phyloP scores from a whole-genome alignment of 2,888 invertebrate species.

The Sesamia inferens region DNA sequence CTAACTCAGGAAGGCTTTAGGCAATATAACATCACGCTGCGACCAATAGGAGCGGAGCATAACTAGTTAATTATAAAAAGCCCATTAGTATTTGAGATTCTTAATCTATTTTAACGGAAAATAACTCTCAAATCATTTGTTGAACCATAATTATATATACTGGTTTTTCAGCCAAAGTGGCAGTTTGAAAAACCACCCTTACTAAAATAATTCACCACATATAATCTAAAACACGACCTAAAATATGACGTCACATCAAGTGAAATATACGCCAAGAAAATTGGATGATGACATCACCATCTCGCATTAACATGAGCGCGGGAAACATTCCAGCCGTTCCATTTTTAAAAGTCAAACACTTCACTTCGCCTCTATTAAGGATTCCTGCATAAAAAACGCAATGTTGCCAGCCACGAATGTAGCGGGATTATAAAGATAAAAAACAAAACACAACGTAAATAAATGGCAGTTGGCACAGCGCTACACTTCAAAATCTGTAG shows the following conservation, averaged over 20 bases:
- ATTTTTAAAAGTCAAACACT: slow-evolving; percentile 54
- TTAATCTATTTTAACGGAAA: not conserved
- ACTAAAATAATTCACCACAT: slow-evolving; percentile 2
- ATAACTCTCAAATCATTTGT: not conserved
- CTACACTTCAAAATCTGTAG: slow-evolving; percentile 70
- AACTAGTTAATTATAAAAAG: not conserved
- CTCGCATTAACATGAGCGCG: slow-evolving; percentile 38
- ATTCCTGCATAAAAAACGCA: slow-evolving; percentile 50
- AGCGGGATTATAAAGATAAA: slow-evolving; percentile 58
- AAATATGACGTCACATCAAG: slow-evolving; percentile 33
- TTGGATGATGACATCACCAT: slow-evolving; percentile 52
- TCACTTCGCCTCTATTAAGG: slow-evolving; percentile 52
- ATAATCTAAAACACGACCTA: slow-evolving; percentile 19
- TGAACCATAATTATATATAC: not conserved
- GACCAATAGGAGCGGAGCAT: too few species aligned
- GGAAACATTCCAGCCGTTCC: slow-evolving; percentile 31
- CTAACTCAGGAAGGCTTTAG: too few species aligned
- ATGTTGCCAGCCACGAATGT: slow-evolving; percentile 54
- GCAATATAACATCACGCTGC: too few species aligned
- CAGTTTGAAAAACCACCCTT: not conserved
- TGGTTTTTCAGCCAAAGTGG: not conserved
- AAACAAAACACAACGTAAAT: slow-evolving; percentile 57
- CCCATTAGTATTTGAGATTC: not conserved
- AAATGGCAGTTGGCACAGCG: slow-evolving; percentile 79
- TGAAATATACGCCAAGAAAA: slow-evolving; percentile 46